These are phyloP conservation scores for Nephotettix cincticeps DNA, from an alignment of 1,140 invertebrate species.

Conservation along the genomic window DNA sequence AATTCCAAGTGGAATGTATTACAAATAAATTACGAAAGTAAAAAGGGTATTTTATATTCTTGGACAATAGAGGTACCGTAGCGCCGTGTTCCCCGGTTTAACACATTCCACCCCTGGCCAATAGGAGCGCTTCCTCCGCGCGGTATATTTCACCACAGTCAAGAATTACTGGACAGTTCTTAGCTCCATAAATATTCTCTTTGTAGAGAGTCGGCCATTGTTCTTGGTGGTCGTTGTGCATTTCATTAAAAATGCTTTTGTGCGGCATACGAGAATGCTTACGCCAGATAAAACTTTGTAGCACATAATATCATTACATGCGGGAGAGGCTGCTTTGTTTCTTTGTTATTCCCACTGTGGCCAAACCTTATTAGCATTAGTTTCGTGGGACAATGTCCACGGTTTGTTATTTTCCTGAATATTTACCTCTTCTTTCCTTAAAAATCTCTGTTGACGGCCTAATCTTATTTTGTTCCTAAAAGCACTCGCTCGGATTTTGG, in stretches of 20 bases:
- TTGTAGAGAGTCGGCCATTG: constrained; percentile 10
- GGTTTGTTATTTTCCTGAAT: constrained; percentile 1
- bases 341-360: constrained; percentile 16
- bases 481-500: neutral
- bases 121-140: constrained; percentile 3
- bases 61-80: neutral
- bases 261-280: constrained; percentile 14
- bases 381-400: neutral
- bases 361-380: constrained; percentile 10
- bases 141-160: constrained; percentile 7
- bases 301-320: constrained; percentile 20
- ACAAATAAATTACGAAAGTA: no score
- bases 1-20: no score
- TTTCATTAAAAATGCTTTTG: constrained; percentile 23
- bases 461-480: constrained; percentile 1
- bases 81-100: constrained; percentile 13
- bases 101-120: constrained; percentile 6
- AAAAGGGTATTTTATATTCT: neutral
- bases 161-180: constrained; percentile 23
- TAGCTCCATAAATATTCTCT: constrained; percentile 22
- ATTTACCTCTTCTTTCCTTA: constrained; percentile 3
- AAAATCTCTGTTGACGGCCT: neutral
- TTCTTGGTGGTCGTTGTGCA: constrained; percentile 20
- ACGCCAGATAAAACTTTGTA: constrained; percentile 18
- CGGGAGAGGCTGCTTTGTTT: constrained; percentile 7